phyloP scores from a whole-genome alignment of 2,888 invertebrate species.

The Hypomecis punctinalis region DNA sequence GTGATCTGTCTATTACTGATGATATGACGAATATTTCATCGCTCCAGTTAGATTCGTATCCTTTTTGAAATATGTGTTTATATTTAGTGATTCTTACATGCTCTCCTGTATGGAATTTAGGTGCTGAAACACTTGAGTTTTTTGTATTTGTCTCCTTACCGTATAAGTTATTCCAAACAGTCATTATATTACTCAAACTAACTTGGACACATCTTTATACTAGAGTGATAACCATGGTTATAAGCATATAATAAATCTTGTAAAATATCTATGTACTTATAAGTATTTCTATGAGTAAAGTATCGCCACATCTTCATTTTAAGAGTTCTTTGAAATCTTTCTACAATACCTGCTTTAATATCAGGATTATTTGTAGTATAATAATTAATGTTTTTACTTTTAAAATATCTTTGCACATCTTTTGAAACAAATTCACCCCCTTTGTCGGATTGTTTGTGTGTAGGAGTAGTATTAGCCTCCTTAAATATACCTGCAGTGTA shows the following conservation, averaged over 20 bases:
- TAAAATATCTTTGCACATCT: slow-evolving; percentile 35
- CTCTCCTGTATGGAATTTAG: slow-evolving; percentile 29
- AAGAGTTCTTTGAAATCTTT: slow-evolving; percentile 47
- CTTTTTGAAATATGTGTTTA: slow-evolving; percentile 48
- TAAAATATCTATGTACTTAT: slow-evolving; percentile 36
- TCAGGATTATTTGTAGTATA: slow-evolving; percentile 45
- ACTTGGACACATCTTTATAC: slow-evolving; percentile 46
- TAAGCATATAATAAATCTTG: slow-evolving; percentile 32
- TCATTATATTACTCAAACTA: slow-evolving; percentile 41
- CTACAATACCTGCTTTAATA: slow-evolving; percentile 45
- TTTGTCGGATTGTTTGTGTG: slow-evolving; percentile 40
- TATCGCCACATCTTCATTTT: slow-evolving; percentile 48
- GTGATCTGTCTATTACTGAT: slow-evolving; percentile 34
- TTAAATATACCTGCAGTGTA: slow-evolving; percentile 45
- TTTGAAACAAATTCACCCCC: slow-evolving; percentile 44
- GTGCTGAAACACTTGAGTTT: slow-evolving; percentile 1
- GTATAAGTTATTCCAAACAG: slow-evolving; percentile 34
- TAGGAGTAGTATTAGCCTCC: slow-evolving; percentile 29
- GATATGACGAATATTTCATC: slow-evolving; percentile 46
- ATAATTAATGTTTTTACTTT: slow-evolving; percentile 28
- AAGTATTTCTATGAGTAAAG: slow-evolving; percentile 31
- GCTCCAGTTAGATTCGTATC: slow-evolving; percentile 51
- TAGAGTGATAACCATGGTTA: slow-evolving; percentile 43
- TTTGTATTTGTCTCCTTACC: not conserved
- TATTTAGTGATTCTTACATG: slow-evolving; percentile 44